Evolutionary conservation across 1,140 invertebrate genomes (phyloP).

Genomic region (Pseudomyrmex pallidus): DNA sequence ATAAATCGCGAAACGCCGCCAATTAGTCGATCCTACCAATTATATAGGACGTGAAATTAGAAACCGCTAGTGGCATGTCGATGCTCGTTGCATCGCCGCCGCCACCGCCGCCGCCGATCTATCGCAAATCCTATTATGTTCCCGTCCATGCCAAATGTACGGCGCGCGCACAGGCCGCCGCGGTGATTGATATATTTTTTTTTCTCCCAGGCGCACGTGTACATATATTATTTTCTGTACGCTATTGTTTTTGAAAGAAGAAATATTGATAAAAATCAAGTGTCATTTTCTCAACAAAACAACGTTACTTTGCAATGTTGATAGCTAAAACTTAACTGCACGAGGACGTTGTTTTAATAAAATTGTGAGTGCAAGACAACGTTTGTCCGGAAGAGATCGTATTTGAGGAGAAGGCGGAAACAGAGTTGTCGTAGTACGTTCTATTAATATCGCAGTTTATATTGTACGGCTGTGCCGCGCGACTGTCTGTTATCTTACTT

Average conservation of each 20-base stretch:
- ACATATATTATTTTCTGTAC: background rate
- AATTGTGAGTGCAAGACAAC: background rate
- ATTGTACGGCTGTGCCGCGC: background rate
- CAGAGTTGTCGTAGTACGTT: constrained; percentile 5
- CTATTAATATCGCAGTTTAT: background rate
- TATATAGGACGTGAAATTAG: constrained; percentile 69
- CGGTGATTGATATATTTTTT: constrained; percentile 39
- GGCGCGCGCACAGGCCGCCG: background rate
- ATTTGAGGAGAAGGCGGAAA: background rate
- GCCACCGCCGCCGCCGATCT: constrained; percentile 37
- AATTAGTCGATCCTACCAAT: constrained; percentile 78
- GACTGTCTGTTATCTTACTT: constrained; percentile 41
- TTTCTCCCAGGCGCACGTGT: background rate
- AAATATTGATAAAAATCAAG: constrained; percentile 8
- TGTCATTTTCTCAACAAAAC: too few species aligned
- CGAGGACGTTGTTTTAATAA: too few species aligned
- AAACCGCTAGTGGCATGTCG: constrained; percentile 53
- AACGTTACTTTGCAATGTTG: too few species aligned
- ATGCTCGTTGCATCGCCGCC: constrained; percentile 3
- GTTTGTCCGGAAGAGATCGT: background rate
- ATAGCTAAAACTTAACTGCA: too few species aligned
- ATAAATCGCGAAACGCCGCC: constrained; percentile 76
- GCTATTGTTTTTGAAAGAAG: background rate
- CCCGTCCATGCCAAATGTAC: constrained; percentile 42
- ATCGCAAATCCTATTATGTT: constrained; percentile 51